Evolutionary conservation across 2,888 invertebrate species (phyloP), one percentile per base, ranked within the genome.

Genomic region (Melanophora roralis): DNA sequence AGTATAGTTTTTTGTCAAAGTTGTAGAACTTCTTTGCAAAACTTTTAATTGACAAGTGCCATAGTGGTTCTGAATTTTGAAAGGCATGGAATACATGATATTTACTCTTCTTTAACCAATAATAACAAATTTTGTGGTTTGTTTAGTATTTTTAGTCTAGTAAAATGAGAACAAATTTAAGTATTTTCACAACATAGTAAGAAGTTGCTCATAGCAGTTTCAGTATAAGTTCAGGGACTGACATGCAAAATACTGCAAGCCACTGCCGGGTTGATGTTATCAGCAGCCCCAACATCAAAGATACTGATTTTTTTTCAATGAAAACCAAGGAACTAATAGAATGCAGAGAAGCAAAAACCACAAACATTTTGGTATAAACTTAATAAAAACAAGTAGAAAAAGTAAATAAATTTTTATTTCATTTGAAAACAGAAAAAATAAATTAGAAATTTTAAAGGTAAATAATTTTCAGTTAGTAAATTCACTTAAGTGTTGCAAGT

Each of bases 11-110:
- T 62, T 27, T 47, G 45, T 47, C 19, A 12, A 38, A 53, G 57
- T 40, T 74, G 14, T 34, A 23, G 40, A 74, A 74, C 59, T 67
- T 74, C 65, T 67, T 74, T 59, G 49, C 38, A 67, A 59, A 74
- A 74, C 40, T 74, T 74, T 74, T 74, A 74, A 74, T 74, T 74
- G 74, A 74, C 74, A 74, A 74, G 74, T 67, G 65, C 74, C 74
- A 43, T 34, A 59, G 74, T 67, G 59, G 65, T 67, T 59, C 34
- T 16, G 16, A 38, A 23, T 55, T 57, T 65, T 38, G 40, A 71
- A 40, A 43, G 53, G 51, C 72, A 51, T 12, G 43, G 12, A 23
- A 6, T 27, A 62, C 51, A 16, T 0, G 1, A 32, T 51, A 12
- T 43, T 32, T 43, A 71, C 43, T 51, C 43, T 2, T 53, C 23